phyloP scores from a whole-genome alignment of 2,797 vertebrate genomes.

The Chiroxiphia lanceolata region DNA sequence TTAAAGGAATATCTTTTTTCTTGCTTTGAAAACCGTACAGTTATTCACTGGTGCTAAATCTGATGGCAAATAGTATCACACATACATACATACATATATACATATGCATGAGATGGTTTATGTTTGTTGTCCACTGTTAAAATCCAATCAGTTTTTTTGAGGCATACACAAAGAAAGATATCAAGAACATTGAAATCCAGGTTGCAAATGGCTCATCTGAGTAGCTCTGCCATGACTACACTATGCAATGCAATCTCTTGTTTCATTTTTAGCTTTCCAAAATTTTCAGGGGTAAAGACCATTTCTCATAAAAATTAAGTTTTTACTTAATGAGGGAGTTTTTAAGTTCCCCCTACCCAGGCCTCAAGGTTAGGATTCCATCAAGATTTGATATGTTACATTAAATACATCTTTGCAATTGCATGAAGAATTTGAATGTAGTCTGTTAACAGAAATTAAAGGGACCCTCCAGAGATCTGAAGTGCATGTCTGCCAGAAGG shows the following conservation, averaged over 20 bases:
- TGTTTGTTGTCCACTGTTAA: not conserved
- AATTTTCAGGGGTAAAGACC: not conserved
- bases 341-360: not conserved
- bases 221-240: not conserved
- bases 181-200: fast-evolving
- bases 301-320: not conserved
- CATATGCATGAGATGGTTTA: not conserved
- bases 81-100: fast-evolving
- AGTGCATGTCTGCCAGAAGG: not conserved
- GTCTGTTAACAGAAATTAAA: not conserved
- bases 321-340: not conserved
- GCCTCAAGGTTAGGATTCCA: not conserved
- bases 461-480: not conserved
- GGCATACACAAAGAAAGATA: not conserved
- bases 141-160: not conserved
- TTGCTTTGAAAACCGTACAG: not conserved
- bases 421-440: not conserved
- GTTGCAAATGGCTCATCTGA: not conserved
- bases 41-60: not conserved
- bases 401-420: not conserved
- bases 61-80: not conserved
- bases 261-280: not conserved
- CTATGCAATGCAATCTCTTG: not conserved
- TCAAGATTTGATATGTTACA: not conserved
- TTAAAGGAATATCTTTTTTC: not conserved